Percentiles rank a stretch among this genome's conserved stretches.
phyloP scores from a whole-genome alignment of 2,888 invertebrate genomes.

The Eubasilissa splendida region DNA sequence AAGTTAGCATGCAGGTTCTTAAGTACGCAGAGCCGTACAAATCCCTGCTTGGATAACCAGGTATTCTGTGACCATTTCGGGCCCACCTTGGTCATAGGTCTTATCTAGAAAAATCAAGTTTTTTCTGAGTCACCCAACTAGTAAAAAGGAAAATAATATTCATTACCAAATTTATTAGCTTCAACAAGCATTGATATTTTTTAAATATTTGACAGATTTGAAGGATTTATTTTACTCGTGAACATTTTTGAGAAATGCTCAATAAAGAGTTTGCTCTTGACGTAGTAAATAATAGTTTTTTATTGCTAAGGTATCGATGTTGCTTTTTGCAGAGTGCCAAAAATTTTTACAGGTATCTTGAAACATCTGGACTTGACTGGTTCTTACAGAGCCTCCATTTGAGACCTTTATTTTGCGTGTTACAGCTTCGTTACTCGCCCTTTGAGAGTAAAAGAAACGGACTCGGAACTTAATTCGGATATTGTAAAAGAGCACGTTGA shows the following conservation, averaged over 20 bases:
- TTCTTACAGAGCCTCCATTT: conserved; percentile 31
- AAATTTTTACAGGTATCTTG: background rate
- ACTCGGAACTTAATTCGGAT: conserved; percentile 28
- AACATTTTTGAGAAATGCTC: no score
- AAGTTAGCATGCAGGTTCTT: conserved; percentile 55
- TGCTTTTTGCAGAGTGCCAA: background rate
- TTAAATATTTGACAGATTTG: no score
- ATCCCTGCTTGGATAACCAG: conserved; percentile 51
- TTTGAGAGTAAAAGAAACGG: conserved; percentile 52
- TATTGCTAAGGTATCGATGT: no score
- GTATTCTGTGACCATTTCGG: conserved; percentile 43
- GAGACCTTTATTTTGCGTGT: conserved; percentile 56
- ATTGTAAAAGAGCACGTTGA: background rate
- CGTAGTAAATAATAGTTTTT: no score
- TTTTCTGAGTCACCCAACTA: no score
- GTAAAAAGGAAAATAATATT: no score
- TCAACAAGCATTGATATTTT: no score
- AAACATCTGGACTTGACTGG: conserved; percentile 8
- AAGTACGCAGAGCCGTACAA: conserved; percentile 50
- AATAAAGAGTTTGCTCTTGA: no score
- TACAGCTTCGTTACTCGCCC: conserved; percentile 54
- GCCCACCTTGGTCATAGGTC: conserved; percentile 24
- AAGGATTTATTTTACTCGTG: no score
- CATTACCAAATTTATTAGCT: no score
- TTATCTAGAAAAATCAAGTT: no score